These are phyloP conservation scores for Fulica atra DNA, from an alignment of 2,113 vertebrate species.

Conservation along the genomic window DNA sequence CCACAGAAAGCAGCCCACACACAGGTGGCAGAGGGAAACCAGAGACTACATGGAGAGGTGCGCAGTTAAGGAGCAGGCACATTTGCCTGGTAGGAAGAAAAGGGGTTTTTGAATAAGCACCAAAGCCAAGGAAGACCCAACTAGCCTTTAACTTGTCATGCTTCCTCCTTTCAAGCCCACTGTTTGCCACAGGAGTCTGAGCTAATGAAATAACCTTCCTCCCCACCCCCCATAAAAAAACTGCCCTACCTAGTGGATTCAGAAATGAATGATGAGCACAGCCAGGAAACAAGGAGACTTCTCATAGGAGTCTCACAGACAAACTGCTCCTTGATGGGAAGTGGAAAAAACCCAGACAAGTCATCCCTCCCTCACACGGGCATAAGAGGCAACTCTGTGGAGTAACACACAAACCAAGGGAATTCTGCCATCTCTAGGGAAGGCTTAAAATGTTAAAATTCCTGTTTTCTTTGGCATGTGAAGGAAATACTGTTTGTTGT, in stretches of 20 bases:
- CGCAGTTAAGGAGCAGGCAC: not conserved
- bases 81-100: not conserved
- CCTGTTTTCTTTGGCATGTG: not conserved
- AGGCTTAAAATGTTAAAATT: constrained; percentile 17
- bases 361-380: not conserved
- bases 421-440: constrained; percentile 35
- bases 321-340: not conserved
- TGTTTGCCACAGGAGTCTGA: not conserved
- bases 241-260: not conserved
- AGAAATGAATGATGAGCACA: not conserved
- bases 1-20: not conserved
- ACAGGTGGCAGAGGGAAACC: not conserved
- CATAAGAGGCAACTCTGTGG: not conserved
- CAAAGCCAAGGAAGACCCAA: not conserved
- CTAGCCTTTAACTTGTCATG: not conserved
- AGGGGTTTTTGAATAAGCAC: not conserved
- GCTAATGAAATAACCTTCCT: not conserved
- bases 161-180: not conserved
- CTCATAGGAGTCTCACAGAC: not conserved
- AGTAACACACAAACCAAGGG: not conserved
- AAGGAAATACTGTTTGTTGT: constrained; percentile 13
- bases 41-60: not conserved
- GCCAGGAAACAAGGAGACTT: not conserved
- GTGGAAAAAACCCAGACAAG: not conserved
- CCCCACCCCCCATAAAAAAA: not conserved